Base-by-base conservation (phyloP, 2,113 vertebrate genomes). In the Tetraodon nigroviridis region DNA sequence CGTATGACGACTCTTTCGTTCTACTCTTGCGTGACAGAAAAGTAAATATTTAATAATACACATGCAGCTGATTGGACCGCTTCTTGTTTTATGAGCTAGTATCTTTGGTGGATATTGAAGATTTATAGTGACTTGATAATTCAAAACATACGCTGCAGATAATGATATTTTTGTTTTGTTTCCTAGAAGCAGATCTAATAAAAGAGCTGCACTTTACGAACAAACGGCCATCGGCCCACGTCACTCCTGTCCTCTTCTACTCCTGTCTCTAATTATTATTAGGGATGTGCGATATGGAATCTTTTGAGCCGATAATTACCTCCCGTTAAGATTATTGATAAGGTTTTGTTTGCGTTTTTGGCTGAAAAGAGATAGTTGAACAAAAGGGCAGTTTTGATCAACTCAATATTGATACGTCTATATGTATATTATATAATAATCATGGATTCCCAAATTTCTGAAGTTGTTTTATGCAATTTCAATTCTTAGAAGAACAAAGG, bases 1-100 rank as follows among this genome's bases (percentile, higher is more conserved):
- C 61, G 32, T 68, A 22, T 51, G 13, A 40, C 51, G 69, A 55
- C 50, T 61, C 17, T 29, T 40, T 32, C 69, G 71, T 51, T 57
- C 32, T 42, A 51, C 16, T 19, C 54, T 22, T 51, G 41, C 61
- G 27, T 22, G 32, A 40, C 50, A 51, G 58, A 76, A 72, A 67
- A 58, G 70, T 80, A 72, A 83, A 83, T 86, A 83, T 84, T 83
- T 81, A 73, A 79, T 67, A 71, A 32, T 56, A 27, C 24, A 47
- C 1, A 5, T 55, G 51, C 17, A 55, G 44, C 53, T 10, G 8
- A 53, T 76, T 61, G n/a, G 32, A 15, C 51, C 69, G 16, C 54
- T 71, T 64, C 70, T 53, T 71, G 22, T 16, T 62, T 76, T 69
- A 61, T 79, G 65, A 73, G 70, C 4, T 13, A 19, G 42, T 53